Evolutionary conservation across 1,140 invertebrate genomes (phyloP), one percentile per base, ranked within the genome.

Genomic region (Hypsibius dujardini): DNA sequence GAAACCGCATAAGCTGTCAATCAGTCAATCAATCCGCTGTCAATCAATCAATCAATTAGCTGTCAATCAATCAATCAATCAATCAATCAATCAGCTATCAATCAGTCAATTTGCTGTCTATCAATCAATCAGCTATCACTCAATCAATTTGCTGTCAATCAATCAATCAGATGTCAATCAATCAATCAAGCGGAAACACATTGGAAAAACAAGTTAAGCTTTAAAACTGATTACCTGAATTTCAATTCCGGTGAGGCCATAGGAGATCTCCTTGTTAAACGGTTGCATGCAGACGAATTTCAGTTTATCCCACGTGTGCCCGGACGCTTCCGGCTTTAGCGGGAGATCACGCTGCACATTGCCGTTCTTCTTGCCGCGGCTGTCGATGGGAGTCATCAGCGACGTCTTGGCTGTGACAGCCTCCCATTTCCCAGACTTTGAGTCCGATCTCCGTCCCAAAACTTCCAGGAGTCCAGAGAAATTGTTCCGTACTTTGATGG

Each of bases 261-360:
- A 50, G 15, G 40, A 69, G 59, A 70, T 59, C 74, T 80, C 80
- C 75, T 85, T 88, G 77, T 91, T 92, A 77, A 90, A 93, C 0
- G 89, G 89, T 77, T 94, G 91, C 3, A 86, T 85, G 78, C 90
- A 92, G 1, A 90, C 84, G 62, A 92, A 79, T 79, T 91, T 90
- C 1, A 93, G 78, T 59, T 86, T 79, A 79, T 92, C 89, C 88
- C 89, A 93, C 77, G 87, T 88, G 76, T 88, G 81, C 12, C 80
- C 76, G 40, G 81, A 75, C n/a, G 82, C 79, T 1, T 77, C 76
- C 69, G 83, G 80, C 3, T 81, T 80, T 1, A 93, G 79, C 70
- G 87, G 82, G 12, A 85, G 82, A 1, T 92, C 87, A 72, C 85
- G 81, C 76, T 86, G 86, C 40, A 79, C 75, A 74, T 87, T 12